phyloP scores from a whole-genome alignment of 2,113 vertebrate genomes.

The Peromyscus leucopus region DNA sequence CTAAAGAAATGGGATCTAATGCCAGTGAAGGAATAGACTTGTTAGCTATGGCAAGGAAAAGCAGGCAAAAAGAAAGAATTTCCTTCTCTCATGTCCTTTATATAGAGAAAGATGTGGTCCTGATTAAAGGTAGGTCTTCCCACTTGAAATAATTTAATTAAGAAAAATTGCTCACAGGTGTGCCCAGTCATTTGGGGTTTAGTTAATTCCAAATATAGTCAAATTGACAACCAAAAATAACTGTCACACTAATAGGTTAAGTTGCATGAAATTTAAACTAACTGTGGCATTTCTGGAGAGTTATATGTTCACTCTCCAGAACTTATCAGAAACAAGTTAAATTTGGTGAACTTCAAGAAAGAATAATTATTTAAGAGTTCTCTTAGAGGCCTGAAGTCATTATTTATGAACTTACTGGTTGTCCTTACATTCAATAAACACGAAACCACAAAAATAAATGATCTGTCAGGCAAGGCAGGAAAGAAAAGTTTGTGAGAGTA shows the following conservation, averaged over 20 bases:
- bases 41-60: not conserved
- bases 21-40: not conserved
- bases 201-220: not conserved
- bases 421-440: conserved; percentile 22
- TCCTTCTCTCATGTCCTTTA: not conserved
- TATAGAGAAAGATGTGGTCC: not conserved
- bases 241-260: not conserved
- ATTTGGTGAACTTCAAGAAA: not conserved
- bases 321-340: conserved; percentile 1
- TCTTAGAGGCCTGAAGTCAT: not conserved
- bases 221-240: not conserved
- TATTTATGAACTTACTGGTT: not conserved
- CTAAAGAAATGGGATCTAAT: not conserved
- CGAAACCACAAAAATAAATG: not conserved
- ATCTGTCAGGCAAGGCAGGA: not conserved
- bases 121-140: not conserved
- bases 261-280: not conserved
- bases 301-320: not conserved
- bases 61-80: not conserved
- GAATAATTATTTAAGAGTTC: conserved; percentile 17
- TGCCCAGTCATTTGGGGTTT: not conserved
- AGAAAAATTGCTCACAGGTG: not conserved
- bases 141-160: not conserved
- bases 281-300: not conserved
- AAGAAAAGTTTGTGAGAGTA: not conserved